Conservation (phyloP, 2,888 invertebrate species). For the Cephus spinipes region DNA sequence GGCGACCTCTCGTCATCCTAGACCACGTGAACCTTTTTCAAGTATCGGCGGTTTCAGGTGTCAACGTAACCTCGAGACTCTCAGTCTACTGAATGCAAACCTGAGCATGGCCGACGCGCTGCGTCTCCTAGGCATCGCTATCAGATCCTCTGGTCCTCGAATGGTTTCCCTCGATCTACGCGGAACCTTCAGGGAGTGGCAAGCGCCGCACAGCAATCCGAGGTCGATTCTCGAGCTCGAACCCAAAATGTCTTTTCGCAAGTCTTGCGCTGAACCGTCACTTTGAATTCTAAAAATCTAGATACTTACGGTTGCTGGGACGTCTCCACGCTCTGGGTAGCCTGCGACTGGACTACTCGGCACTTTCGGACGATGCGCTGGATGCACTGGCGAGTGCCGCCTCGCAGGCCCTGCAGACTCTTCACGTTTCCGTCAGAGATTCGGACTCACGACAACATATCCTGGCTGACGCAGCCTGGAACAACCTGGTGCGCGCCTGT, state of each 20-base stretch:
- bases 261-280: not conserved
- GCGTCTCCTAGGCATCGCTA: constrained; percentile 63
- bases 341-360: constrained; percentile 67
- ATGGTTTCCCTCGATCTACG: constrained; percentile 65
- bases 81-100: constrained; percentile 67
- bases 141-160: constrained; percentile 55
- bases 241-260: not conserved
- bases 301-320: constrained; percentile 60
- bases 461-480: constrained; percentile 66
- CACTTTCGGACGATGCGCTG: constrained; percentile 64
- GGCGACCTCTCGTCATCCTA: not conserved
- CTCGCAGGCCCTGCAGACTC: constrained; percentile 54
- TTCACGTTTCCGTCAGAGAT: constrained; percentile 66
- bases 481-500: constrained; percentile 59
- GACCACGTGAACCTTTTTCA: not conserved
- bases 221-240: constrained; percentile 39
- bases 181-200: constrained; percentile 66
- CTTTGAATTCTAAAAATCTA: constrained; percentile 16
- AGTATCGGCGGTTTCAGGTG: constrained; percentile 49
- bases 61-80: constrained; percentile 62
- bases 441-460: constrained; percentile 64
- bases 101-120: constrained; percentile 65
- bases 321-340: constrained; percentile 61
- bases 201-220: constrained; percentile 58
- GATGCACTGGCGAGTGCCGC: constrained; percentile 64